Evolutionary conservation across 2,888 invertebrate species (phyloP).

Genomic region (Drosophila imparisetae): DNA sequence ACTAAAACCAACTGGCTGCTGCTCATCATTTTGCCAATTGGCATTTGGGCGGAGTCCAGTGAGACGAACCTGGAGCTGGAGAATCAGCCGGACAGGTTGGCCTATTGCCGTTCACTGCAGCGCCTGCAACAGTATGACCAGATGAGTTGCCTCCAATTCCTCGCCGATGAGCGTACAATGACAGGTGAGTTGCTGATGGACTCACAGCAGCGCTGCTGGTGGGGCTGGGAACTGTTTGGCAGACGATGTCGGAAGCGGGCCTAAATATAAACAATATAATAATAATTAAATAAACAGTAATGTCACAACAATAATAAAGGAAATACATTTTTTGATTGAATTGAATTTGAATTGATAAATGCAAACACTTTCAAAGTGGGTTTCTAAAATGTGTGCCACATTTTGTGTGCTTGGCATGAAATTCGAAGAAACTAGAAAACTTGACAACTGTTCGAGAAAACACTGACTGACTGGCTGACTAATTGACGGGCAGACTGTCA

Average conservation of each 20-base stretch:
- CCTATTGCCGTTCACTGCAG: constrained; percentile 57
- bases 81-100: constrained; percentile 47
- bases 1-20: constrained; percentile 8
- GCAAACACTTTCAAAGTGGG: not conserved
- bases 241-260: constrained; percentile 58
- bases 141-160: constrained; percentile 38
- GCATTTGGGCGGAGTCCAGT: constrained; percentile 11
- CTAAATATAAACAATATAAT: constrained; percentile 1
- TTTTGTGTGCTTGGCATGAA: not conserved
- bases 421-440: not conserved
- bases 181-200: constrained; percentile 60
- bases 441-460: constrained; percentile 30
- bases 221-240: constrained; percentile 49
- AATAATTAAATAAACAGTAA: not conserved
- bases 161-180: constrained; percentile 36
- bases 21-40: constrained; percentile 28
- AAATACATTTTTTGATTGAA: not conserved
- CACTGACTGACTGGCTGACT: constrained; percentile 8
- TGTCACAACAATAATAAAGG: not conserved
- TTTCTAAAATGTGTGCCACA: not conserved
- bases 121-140: constrained; percentile 25
- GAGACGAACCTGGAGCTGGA: constrained; percentile 32
- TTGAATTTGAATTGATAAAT: no score
- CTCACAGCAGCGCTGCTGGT: constrained; percentile 40
- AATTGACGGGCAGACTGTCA: constrained; percentile 23